Evolutionary conservation across 1,140 invertebrate genomes (phyloP).

Genomic region (Chrysopa pallens): DNA sequence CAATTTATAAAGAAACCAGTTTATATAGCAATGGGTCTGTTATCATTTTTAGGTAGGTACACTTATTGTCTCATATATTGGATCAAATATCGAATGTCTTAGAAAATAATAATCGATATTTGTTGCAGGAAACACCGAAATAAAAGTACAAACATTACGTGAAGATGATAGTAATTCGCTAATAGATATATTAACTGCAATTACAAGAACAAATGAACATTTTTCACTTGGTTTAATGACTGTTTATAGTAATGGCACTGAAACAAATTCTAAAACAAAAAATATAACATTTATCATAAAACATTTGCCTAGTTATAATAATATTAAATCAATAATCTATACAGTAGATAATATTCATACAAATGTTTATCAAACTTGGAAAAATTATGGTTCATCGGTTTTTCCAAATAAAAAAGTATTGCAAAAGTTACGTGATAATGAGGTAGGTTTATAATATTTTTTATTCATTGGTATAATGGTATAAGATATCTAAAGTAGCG

Average conservation of each 20-base stretch:
- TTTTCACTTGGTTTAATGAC: constrained; percentile 3
- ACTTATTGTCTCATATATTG: too few relatives aligned
- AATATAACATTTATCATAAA: constrained; percentile 5
- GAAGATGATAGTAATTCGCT: constrained; percentile 1
- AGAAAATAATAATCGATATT: constrained; percentile 1
- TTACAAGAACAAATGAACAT: constrained; percentile 13
- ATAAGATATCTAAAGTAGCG: too few relatives aligned
- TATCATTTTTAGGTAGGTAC: constrained; percentile 24
- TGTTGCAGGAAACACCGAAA: too few relatives aligned
- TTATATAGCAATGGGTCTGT: constrained; percentile 23
- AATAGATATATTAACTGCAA: constrained; percentile 6
- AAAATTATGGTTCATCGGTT: constrained; percentile 6
- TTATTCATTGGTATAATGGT: too few relatives aligned
- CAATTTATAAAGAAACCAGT: constrained; percentile 31
- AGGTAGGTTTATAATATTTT: constrained; percentile 11
- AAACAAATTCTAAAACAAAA: constrained; percentile 1
- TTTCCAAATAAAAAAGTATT: constrained; percentile 9
- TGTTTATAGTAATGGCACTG: constrained; percentile 4
- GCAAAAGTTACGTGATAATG: constrained; percentile 7
- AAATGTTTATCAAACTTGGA: constrained; percentile 12
- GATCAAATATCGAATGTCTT: too few relatives aligned
- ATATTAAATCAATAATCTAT: constrained; percentile 19
- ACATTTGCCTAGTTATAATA: constrained; percentile 3
- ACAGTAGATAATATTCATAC: constrained; percentile 17
- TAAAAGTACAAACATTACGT: too few relatives aligned